Conservation (phyloP, 2,888 invertebrate genomes). For the Spialia ferax region DNA sequence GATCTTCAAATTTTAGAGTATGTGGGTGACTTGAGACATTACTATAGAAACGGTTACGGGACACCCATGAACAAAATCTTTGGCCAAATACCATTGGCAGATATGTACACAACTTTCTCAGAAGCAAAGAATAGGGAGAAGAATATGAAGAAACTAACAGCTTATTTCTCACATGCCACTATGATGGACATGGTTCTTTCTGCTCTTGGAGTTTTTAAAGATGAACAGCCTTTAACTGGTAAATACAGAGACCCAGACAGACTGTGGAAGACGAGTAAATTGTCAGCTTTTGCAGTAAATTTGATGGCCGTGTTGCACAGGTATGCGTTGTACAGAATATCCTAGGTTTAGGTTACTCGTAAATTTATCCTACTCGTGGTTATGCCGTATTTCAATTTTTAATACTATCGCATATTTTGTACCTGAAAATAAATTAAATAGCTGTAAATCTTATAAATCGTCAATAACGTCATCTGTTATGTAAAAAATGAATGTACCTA, state of each 20-base stretch:
- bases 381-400: too few relatives aligned
- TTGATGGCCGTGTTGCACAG: constrained; percentile 90
- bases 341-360: neutral
- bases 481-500: too few relatives aligned
- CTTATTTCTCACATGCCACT: constrained; percentile 89
- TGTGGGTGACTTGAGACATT: constrained; percentile 90
- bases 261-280: constrained; percentile 88
- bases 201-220: constrained; percentile 89
- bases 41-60: constrained; percentile 84
- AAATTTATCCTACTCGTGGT: too few relatives aligned
- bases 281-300: constrained; percentile 90
- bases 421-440: too few relatives aligned
- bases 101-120: constrained; percentile 87
- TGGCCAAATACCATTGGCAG: constrained; percentile 90
- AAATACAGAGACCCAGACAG: constrained; percentile 86
- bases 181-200: constrained; percentile 88
- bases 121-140: constrained; percentile 56
- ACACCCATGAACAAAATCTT: constrained; percentile 84
- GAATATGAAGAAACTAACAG: constrained; percentile 82
- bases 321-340: constrained; percentile 57
- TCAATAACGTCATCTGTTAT: too few relatives aligned
- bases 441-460: too few relatives aligned
- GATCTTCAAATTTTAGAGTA: constrained; percentile 91
- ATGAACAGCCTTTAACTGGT: constrained; percentile 84
- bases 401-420: too few relatives aligned